Base-by-base conservation (phyloP, 2,113 vertebrate species). In the Tetrao urogallus region DNA sequence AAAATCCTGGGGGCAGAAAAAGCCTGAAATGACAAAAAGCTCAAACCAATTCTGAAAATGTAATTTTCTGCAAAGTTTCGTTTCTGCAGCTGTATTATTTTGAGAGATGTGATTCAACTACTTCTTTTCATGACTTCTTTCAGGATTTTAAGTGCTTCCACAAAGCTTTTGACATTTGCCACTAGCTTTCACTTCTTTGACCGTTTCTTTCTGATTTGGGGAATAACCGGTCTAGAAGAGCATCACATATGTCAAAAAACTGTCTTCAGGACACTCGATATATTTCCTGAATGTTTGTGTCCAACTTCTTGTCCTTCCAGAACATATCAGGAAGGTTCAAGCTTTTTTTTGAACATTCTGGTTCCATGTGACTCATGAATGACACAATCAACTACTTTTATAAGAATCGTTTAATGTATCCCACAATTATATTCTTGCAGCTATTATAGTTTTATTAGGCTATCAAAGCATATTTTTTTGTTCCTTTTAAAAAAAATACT, bases 71-170 rank as follows among this genome's bases (percentile, higher is more conserved):
- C 13, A 64, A 75, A 83, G 12, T 8, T 76, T 76, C 52, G 20
- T 20, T 69, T 89, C 24, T 91, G 24, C 30, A 60, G 14, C 8
- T 72, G 47, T 8, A 48, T 72, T 43, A 18, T 89, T 77, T 43
- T 69, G 24, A n/a, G 16, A 8, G 24, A 65, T 65, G 1, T 0
- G 3, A 19, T 38, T 81, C 8, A 36, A 45, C 5, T 64, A 3
- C 32, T 87, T 63, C 7, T 25, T 14, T 67, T 63, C 1, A 3
- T 82, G 2, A 4, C 11, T 25, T 28, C 15, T 54, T 54, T 54
- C 27, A 54, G 52, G 52, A 54, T 54, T 54, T 54, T 54, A 30
- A 54, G 4, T 57, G 24, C 21, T 73, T 92, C 5, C 5, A 60
- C 34, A 13, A 4, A 75, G 8, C 24, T 71, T 24, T 56, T 64